phyloP scores from a whole-genome alignment of 2,113 vertebrate genomes.

The Aviceda subcristata region DNA sequence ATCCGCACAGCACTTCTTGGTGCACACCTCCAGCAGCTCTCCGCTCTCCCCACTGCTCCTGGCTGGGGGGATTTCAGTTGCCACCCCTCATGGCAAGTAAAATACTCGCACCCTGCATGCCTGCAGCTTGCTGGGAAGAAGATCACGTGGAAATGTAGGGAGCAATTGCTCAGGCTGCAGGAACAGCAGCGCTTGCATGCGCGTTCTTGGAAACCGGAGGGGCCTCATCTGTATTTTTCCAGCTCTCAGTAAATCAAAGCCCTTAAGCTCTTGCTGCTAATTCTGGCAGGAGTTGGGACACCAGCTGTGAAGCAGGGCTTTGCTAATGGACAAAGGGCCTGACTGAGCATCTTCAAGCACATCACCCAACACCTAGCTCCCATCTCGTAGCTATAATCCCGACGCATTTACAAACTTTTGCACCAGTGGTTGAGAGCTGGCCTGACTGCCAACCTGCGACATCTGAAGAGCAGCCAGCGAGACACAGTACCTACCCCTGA shows the following conservation, averaged over 20 bases:
- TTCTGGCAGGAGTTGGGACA: constrained; percentile 52
- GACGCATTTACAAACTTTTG: neutral
- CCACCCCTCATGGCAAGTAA: neutral
- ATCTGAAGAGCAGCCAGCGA: neutral
- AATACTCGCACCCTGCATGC: fast-evolving
- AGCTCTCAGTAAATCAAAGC: constrained; percentile 54
- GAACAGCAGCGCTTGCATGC: neutral
- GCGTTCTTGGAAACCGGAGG: neutral
- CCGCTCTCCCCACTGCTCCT: neutral
- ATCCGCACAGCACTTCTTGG: neutral
- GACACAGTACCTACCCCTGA: fast-evolving
- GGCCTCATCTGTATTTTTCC: constrained; percentile 45
- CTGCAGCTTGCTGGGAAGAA: neutral
- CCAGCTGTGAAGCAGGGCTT: constrained; percentile 28
- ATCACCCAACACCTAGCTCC: neutral
- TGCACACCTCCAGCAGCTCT: neutral
- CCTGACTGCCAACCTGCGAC: neutral
- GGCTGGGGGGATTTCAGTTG: neutral
- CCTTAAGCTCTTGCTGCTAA: constrained; percentile 53
- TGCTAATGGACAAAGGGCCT: constrained; percentile 27
- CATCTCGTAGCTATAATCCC: neutral
- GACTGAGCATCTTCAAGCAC: neutral
- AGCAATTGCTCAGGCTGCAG: neutral
- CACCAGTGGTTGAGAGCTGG: neutral
- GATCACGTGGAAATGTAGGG: neutral